Conservation (phyloP, 2,113 vertebrate genomes). For the Seriola aureovittata region DNA sequence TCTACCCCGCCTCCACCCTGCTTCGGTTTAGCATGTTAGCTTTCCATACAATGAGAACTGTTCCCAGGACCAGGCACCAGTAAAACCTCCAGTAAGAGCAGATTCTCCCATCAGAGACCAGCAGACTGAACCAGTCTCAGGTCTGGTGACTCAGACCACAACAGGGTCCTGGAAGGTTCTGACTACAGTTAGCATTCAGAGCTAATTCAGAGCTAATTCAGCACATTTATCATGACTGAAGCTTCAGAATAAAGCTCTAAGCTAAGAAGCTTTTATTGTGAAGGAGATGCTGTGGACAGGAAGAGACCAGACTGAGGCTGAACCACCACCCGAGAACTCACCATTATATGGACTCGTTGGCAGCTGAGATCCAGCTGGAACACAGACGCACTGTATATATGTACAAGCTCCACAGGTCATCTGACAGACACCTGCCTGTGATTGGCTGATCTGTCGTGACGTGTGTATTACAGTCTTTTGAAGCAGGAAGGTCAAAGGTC, state of each 20-base stretch:
- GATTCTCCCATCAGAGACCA: background rate
- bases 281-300: background rate
- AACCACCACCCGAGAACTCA: slow-evolving; percentile 65
- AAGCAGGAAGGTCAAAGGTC: too few relatives aligned
- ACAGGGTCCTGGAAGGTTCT: too few relatives aligned
- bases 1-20: background rate
- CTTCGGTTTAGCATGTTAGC: background rate
- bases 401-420: background rate
- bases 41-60: background rate
- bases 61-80: background rate
- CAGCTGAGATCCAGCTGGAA: slow-evolving; percentile 72
- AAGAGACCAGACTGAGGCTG: background rate
- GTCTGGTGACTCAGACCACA: too few relatives aligned
- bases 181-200: too few relatives aligned
- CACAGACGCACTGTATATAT: slow-evolving; percentile 42
- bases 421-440: too few relatives aligned
- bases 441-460: too few relatives aligned
- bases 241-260: slow-evolving; percentile 11
- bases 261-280: slow-evolving; percentile 28
- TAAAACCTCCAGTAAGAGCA: background rate
- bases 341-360: slow-evolving; percentile 60
- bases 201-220: too few relatives aligned
- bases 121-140: background rate
- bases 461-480: too few relatives aligned
- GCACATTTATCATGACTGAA: background rate